Evolutionary conservation across 2,888 invertebrate genomes (phyloP), one percentile per base, ranked within the genome.

Genomic region (Acrobasis repandana): DNA sequence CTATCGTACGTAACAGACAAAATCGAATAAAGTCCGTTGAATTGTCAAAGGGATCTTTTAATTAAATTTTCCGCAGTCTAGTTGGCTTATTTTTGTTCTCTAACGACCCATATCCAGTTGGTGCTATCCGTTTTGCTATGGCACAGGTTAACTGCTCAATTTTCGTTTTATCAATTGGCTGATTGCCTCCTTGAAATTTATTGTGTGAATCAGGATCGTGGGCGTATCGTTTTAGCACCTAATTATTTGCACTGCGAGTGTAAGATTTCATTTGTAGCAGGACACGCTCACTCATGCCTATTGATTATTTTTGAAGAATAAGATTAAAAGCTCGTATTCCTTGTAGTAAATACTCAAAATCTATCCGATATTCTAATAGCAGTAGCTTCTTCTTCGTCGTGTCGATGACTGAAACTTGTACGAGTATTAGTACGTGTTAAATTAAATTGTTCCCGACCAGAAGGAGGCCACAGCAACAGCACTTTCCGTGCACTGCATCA

Each of bases 121-220:
- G 20, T 20, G 54, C 54, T 54, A 43, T 54, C 38, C 54, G 54
- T 20, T 54, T 71, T 66, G 63, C 54, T 14, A 38, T 54, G 54
- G 48, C 58, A 59, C 64, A 67, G 71, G 73, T 75, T 71, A 73
- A 76, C 69, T 67, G 65, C 64, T 73, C 77, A 80, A 82, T 83
- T 78, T 79, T 75, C 76, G 72, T 75, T 83, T 83, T 79, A 80
- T 75, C 81, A 82, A 85, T 85, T 85, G 83, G 58, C 65, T 68
- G 68, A 75, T 82, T 75, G 77, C 78, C 79, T 77, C 81, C 81
- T 80, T 80, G 82, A 83, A 64, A 73, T 73, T 68, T 72, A 71
- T 72, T 67, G 61, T 60, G 66, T 69, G 70, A 74, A 74, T 72
- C 73, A 72, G 74, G 69, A 77, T 76, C 76, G 80, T 80, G 65